Evolutionary conservation across 1,140 invertebrate genomes (phyloP), one percentile per base, ranked within the genome.

Genomic region (Drosophila simulans): DNA sequence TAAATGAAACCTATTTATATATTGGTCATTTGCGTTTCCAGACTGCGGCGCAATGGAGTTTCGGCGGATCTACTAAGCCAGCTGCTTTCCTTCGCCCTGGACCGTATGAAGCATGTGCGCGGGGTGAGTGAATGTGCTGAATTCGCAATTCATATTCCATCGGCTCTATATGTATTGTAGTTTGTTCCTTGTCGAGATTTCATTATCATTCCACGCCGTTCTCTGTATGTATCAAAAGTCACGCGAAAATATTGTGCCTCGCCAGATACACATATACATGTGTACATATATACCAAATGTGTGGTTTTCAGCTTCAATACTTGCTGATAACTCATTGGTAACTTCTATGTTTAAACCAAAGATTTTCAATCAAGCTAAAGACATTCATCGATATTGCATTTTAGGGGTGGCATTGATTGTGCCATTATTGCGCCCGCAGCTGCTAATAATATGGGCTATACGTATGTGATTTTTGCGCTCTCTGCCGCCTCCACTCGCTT

Each of bases 51-150:
- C 34, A 78, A 71, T 49, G 82, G 84, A 63, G 62, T 92, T n/a
- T 75, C 91, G 11, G 63, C 77, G 65, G 91, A 92, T 72, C 34
- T 90, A 27, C 52, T 92, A 27, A 92, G 91, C 62, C 85, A 91
- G 42, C 62, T 92, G 40, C 74, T 92, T 40, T 59, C 60, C 13
- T 90, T 70, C 55, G 89, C 91, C 17, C 70, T 92, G 34, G 92
- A 92, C 22, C 84, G 90, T 49, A 92, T 92, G 90, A 82, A 71
- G 42, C 74, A 71, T 59, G 68, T 91, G 42, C 82, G 84, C 58
- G 85, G 81, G 83, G 91, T 92, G 62, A 92, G 93, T 89, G 39
- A 49, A 17, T 39, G 40, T 48, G 25, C 48, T 46, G 46, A 49
- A 37, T 65, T 27, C 27, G 20, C 20, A 45, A 40, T 56, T 46